Percentiles rank a stretch among this genome's conserved stretches.
Conservation (phyloP, 2,888 invertebrate species). For the Lucinisca nassula region DNA sequence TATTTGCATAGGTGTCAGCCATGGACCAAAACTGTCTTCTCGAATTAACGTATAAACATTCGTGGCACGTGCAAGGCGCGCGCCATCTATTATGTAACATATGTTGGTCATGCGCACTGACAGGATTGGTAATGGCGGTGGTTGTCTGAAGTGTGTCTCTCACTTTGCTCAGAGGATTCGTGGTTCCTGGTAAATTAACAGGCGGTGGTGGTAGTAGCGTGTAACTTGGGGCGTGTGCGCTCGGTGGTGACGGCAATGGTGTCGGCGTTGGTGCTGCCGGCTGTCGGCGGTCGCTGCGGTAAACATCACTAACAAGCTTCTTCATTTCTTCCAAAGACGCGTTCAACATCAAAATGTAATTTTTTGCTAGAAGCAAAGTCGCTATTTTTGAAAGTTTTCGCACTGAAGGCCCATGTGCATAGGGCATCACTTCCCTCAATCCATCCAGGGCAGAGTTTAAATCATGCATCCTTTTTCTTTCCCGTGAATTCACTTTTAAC, state of each 20-base stretch:
- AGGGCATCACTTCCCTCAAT: constrained; percentile 88
- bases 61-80: constrained; percentile 78
- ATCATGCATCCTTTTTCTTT: constrained; percentile 89
- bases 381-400: constrained; percentile 87
- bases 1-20: constrained; percentile 57
- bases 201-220: constrained; percentile 32
- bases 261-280: constrained; percentile 59
- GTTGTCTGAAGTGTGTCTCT: constrained; percentile 46
- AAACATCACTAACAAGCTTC: constrained; percentile 86
- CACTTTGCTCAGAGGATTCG: constrained; percentile 10
- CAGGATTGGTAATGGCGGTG: constrained; percentile 36
- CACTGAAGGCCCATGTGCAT: constrained; percentile 87
- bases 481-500: constrained; percentile 89
- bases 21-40: constrained; percentile 48
- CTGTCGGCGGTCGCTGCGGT: constrained; percentile 73
- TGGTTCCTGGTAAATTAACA: constrained; percentile 22
- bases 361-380: constrained; percentile 86
- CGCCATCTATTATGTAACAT: constrained; percentile 76
- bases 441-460: constrained; percentile 88
- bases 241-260: constrained; percentile 52
- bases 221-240: constrained; percentile 23
- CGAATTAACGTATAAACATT: constrained; percentile 73
- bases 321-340: constrained; percentile 87
- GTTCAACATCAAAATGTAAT: constrained; percentile 87
- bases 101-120: constrained; percentile 71